phyloP scores from a whole-genome alignment of 2,888 invertebrate species.

The Drosophila suboccidentalis region DNA sequence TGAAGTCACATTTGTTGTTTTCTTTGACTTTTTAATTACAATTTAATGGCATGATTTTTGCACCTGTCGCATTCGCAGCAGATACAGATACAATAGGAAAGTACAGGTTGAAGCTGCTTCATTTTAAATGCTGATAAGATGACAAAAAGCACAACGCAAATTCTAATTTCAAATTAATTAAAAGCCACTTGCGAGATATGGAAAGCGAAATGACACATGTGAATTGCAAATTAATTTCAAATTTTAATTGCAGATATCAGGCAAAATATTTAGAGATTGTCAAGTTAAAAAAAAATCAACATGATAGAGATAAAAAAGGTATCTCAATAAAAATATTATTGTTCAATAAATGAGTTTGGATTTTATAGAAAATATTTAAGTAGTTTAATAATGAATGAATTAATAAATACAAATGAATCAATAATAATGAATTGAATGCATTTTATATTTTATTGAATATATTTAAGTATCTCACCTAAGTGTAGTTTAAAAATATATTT shows the following conservation, averaged over 20 bases:
- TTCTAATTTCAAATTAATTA: conserved; percentile 49
- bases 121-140: conserved; percentile 49
- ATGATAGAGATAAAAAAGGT: background rate
- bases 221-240: conserved; percentile 38
- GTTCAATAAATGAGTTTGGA: background rate
- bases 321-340: background rate
- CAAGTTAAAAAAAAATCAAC: background rate
- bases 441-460: background rate
- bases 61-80: conserved; percentile 40
- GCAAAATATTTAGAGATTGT: background rate
- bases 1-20: conserved; percentile 1
- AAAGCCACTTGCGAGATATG: conserved; percentile 50
- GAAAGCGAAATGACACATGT: conserved; percentile 1
- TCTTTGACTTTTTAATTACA: conserved; percentile 48
- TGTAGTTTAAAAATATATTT: background rate
- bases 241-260: conserved; percentile 2
- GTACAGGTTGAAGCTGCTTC: conserved; percentile 22
- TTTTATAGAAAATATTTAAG: background rate
- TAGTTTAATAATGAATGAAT: background rate
- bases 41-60: conserved; percentile 50
- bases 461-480: conserved; percentile 1
- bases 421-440: background rate
- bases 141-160: conserved; percentile 27
- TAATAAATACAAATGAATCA: too few relatives aligned
- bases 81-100: conserved; percentile 20